Base-by-base conservation (phyloP, 1,140 invertebrate genomes). In the Dolichoris vasculosae region DNA sequence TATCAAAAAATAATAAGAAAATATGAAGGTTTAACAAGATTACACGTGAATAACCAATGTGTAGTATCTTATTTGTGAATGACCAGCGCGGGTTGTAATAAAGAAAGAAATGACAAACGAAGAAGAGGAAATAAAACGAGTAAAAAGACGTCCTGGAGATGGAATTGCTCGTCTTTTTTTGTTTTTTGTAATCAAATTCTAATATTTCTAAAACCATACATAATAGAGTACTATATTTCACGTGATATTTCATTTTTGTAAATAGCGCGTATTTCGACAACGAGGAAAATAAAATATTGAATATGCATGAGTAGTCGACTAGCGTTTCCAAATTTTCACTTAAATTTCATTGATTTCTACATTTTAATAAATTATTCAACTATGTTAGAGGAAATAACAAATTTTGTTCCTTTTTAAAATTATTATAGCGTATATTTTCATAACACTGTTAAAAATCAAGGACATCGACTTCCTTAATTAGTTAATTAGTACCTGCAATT, bases 231-330 rank as follows among this genome's bases (percentile, higher is more conserved):
- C 67, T 86, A 86, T 88, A 85, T 87, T 88, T 82, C 85, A 84
- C 83, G 55, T 35, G n/a, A 67, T 75, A 86, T 76, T 86, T 87
- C 86, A 51, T 85, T 87, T 88, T 81, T 85, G 87, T 85, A 87
- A 85, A 88, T 80, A 86, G 51, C 77, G 46, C 35, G 63, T 40
- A 46, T 86, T 85, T 82, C 71, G 78, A 83, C 87, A 85, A 88
- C 87, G 87, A 87, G 89, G 87, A 91, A 90, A 91, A 90, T 90
- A 91, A 91, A 90, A 89, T 90, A 90, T 90, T 91, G 87, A 88
- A 86, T 76, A 59, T 71, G 78, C 75, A 59, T 43, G 78, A 83
- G 75, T 77, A 71, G 69, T 73, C 67, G 32, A 69, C 35, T 38
- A 69, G 67, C 32, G 8, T 40, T 40, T 69, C 35, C 43, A 73